Base-by-base conservation (phyloP, 2,797 vertebrate genomes). In the Chaetodon trifasciatus region DNA sequence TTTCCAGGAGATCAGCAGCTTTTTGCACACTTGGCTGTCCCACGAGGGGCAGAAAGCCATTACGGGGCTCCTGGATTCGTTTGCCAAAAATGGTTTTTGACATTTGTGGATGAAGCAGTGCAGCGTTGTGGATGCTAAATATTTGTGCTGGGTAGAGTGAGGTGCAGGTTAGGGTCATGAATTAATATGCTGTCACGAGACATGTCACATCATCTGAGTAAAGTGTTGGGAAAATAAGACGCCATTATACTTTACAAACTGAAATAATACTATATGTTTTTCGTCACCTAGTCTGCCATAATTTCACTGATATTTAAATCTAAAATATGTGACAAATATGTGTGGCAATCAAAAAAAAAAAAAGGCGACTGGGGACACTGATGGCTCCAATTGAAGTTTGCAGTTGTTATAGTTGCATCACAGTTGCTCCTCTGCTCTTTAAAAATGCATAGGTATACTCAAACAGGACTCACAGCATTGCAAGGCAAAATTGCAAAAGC, bases 1-100 rank as follows among this genome's bases (percentile, higher is more conserved):
- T 90, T 94, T 86, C 49, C 63, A 79, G 85, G 86, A 84, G 83
- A 92, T 95, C 94, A 94, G 93, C 93, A 94, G 79, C 75, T 93
- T 93, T 93, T 82, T 73, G 75, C 80, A 78, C 86, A 87, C 79
- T 52, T 50, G 65, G 52, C 39, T n/a, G 65, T 93, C 93, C 91
- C 93, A 74, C 17, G 86, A 92, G 91, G 74, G 82, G 74, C 35
- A 69, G 78, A 92, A 94, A 90, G 58, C 82, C 87, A 94, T 93
- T 93, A 92, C 53, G 9, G 61, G 60, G 63, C 58, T 75, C 49
- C 46, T 58, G 76, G 81, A 92, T 89, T 89, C 86, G 68, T 89
- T 88, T 87, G 81, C 52, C 78, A 85, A 91, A 87, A 83, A 86
- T 83, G 60, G 64, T 74, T 82, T 91, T 88, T 86, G 72, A 91